These are phyloP conservation scores for Unio pictorum DNA, from an alignment of 2,888 invertebrate species.

Conservation along the genomic window DNA sequence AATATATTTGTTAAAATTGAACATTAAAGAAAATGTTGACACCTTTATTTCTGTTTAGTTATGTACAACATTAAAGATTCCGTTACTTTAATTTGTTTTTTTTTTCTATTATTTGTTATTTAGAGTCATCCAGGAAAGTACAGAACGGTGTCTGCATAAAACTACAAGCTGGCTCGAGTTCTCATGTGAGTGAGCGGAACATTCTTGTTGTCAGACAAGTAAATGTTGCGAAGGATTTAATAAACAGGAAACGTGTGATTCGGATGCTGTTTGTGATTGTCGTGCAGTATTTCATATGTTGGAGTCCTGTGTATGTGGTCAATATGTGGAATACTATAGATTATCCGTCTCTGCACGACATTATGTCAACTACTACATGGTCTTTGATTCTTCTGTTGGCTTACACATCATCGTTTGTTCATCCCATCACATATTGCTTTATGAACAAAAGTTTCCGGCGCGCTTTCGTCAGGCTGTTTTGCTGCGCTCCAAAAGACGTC, in stretches of 20 bases:
- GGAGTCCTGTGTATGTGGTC: conserved; percentile 88
- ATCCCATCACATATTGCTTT: conserved; percentile 93
- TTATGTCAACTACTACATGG: conserved; percentile 71
- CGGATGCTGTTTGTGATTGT: conserved; percentile 92
- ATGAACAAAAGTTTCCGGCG: conserved; percentile 90
- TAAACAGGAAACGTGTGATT: conserved; percentile 60
- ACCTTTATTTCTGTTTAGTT: too few relatives aligned
- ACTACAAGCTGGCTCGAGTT: too few relatives aligned
- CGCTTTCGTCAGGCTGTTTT: conserved; percentile 83
- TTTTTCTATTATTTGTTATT: too few relatives aligned
- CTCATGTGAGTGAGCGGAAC: too few relatives aligned
- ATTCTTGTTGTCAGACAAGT: too few relatives aligned
- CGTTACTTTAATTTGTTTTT: too few relatives aligned
- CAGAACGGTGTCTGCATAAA: too few relatives aligned
- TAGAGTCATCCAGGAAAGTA: too few relatives aligned
- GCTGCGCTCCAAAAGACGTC: conserved; percentile 63
- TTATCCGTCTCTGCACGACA: conserved; percentile 77
- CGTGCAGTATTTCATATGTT: conserved; percentile 91
- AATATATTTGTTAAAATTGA: too few relatives aligned
- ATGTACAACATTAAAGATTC: too few relatives aligned
- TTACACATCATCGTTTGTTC: conserved; percentile 87
- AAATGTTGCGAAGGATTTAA: conserved; percentile 11
- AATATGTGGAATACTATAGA: conserved; percentile 85
- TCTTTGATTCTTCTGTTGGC: conserved; percentile 84
- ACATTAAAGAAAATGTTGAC: too few relatives aligned